These are phyloP conservation scores for Dromococcyx pavoninus DNA, from an alignment of 2,797 vertebrate genomes.

Conservation along the genomic window DNA sequence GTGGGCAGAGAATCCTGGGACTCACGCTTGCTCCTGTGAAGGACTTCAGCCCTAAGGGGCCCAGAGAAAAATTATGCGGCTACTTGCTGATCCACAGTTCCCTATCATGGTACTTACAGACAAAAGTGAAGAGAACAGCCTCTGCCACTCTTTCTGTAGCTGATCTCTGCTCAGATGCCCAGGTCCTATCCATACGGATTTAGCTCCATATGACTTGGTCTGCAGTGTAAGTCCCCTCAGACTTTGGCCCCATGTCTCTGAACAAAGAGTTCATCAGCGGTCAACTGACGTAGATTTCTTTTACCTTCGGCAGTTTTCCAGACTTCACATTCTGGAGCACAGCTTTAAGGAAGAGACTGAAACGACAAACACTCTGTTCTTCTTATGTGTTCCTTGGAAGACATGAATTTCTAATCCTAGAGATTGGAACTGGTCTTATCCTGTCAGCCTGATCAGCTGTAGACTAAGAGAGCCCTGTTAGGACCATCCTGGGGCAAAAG, in stretches of 20 bases:
- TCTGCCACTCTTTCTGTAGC: accelerated
- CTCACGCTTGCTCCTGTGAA: accelerated
- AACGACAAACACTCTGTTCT: constrained; percentile 30
- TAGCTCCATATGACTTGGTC: neutral
- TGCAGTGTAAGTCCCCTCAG: neutral
- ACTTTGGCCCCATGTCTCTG: neutral
- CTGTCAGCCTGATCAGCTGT: neutral
- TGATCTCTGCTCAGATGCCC: neutral
- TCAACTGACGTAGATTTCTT: constrained; percentile 7
- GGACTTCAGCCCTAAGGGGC: neutral
- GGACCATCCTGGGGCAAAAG: neutral
- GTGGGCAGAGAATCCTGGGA: neutral
- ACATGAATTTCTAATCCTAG: neutral
- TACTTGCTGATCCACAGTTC: neutral
- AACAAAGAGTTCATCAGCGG: constrained; percentile 46
- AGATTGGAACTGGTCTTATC: neutral
- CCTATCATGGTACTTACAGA: neutral
- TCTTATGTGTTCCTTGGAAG: neutral
- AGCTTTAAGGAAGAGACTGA: constrained; percentile 13
- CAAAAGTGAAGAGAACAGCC: neutral
- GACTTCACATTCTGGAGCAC: constrained; percentile 29
- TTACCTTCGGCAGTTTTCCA: constrained; percentile 53
- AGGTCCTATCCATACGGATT: neutral
- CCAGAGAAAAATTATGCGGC: neutral
- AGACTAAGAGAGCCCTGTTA: neutral